Evolutionary conservation across 2,888 invertebrate genomes (phyloP), one percentile per base, ranked within the genome.

Genomic region (Standfussiana lucernea): DNA sequence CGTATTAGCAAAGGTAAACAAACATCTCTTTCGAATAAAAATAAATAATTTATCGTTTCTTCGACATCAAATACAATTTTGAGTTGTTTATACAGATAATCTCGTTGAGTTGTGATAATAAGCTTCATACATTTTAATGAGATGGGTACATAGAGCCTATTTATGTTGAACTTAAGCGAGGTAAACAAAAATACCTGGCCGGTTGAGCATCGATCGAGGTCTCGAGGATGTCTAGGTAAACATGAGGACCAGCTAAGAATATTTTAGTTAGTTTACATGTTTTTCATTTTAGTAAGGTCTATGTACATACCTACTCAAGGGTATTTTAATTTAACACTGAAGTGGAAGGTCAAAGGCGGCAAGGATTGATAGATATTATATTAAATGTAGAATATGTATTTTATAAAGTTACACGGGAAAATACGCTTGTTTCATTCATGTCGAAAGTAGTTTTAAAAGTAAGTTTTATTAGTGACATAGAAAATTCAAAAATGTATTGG

Each of bases 111-210:
- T 67, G 69, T 81, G 77, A 85, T 76, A 86, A 77, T 74, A 83
- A 80, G 71, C 47, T 69, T 83, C 79, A 88, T 86, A 75, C 77
- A 87, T 83, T 83, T 88, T 86, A 88, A 87, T 88, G 83, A 86
- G 79, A 74, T 35, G n/a, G n/a, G n/a, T n/a, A 64, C 50, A 32
- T 18, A 45, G n/a, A 28, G 40, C 21, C 15, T 84, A 65, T 75
- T 77, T 83, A 59, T 15, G 35, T 65, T 65, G 45, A 65, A 74
- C 32, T 59, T 59, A 32, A 53, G 37, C 35, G 53, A 28, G 24
- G 86, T 83, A 85, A 83, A 83, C 79, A 85, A 78, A 75, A 72
- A 67, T 82, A 87, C 68, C 68, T 75, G 45, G 37, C 67, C 32
- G 73, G 5, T 28, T 68, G 50, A 40, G 50, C 73, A 67, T 77